phyloP scores from a whole-genome alignment of 2,113 vertebrate species.

The Dipodomys stephensi region DNA sequence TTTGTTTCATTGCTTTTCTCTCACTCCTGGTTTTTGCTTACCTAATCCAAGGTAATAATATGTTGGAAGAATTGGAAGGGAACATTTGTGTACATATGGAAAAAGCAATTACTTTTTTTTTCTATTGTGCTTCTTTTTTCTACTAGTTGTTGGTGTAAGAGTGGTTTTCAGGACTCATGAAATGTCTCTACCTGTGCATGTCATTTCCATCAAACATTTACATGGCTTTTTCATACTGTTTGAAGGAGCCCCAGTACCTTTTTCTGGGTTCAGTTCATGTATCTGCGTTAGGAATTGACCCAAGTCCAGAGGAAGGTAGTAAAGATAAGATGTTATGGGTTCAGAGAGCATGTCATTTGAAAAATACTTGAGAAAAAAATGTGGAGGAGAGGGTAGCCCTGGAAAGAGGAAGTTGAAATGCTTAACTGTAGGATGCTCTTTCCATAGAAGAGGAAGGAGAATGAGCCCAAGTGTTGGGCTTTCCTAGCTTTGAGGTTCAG shows the following conservation, averaged over 20 bases:
- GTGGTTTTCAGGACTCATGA: not conserved
- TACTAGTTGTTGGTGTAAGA: not conserved
- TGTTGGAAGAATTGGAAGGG: not conserved
- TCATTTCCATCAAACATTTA: not conserved
- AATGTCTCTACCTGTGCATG: not conserved
- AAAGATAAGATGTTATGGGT: not conserved
- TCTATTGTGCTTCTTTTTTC: not conserved
- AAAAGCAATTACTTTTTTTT: not conserved
- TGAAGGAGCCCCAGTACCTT: not conserved
- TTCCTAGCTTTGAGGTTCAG: not conserved
- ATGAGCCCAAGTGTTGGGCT: not conserved
- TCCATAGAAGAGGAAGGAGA: not conserved
- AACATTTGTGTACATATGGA: not conserved
- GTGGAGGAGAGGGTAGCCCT: not conserved
- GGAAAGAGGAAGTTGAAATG: not conserved
- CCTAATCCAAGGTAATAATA: not conserved
- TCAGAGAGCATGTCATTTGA: not conserved
- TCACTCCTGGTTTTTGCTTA: not conserved
- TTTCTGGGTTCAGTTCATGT: not conserved
- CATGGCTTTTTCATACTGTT: not conserved
- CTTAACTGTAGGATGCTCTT: not conserved
- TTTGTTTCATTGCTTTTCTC: not conserved
- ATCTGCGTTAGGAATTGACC: not conserved
- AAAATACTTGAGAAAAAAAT: not conserved
- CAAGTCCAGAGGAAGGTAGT: not conserved